Evolutionary conservation across 2,113 vertebrate genomes (phyloP), one percentile per base, ranked within the genome.

Genomic region (Meriones unguiculatus): DNA sequence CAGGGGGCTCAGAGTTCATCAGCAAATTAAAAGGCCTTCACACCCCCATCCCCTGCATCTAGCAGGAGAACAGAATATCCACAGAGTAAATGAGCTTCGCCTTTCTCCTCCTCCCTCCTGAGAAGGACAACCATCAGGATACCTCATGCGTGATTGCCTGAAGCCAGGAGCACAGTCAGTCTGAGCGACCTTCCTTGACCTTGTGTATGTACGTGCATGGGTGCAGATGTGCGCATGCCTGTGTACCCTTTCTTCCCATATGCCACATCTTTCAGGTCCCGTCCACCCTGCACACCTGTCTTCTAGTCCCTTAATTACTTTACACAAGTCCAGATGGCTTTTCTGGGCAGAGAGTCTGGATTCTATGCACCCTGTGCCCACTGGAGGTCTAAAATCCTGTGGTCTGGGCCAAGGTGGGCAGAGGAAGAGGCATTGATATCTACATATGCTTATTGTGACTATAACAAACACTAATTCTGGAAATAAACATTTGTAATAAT

Each of bases 31-130:
- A 93, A 25, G 35, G 35, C 32, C 13, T 5, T 76, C 64, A 1
- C 10, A 12, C 46, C 72, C 41, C 28, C 25, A 18, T 2, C 32
- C 64, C 20, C 46, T 46, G 46, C 46, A 46, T 46, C 46, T 46
- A 46, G 14, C 24, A 35, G 14, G 35, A 25, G 57, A 52, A 0
- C 0, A 35, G 14, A 24, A 2, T 1, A n/a, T 1, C 32, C 46
- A 14, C 30, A 2, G 7, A 64, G 46, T 18, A 67, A 65, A 35
- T 62, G 64, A 30, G 28, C 1, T 6, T 8, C 5, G 52, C 17
- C 7, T 87, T 52, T 28, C 50, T 13, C 18, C 14, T 14, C 20
- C 32, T 72, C 20, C n/a, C 46, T 73, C 17, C 24, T 35, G 28
- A 91, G 22, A 2, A 32, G 15, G n/a, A 7, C 13, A 59, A 65